Evolutionary conservation across 2,797 vertebrate genomes (phyloP).

Genomic region (Brachyalestes nurse): DNA sequence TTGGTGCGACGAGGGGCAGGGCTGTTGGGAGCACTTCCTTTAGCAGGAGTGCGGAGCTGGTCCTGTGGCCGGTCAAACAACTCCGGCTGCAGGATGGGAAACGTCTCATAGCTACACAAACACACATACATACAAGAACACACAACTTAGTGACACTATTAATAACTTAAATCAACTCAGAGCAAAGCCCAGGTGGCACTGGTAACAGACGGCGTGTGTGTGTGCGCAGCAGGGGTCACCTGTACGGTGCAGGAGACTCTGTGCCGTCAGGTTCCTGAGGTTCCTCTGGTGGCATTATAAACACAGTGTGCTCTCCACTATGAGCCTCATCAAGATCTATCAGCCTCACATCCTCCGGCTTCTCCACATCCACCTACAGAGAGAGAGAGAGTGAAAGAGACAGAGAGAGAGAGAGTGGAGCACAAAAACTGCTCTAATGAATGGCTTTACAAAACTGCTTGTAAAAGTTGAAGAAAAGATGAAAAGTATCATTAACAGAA

Average conservation of each 20-base stretch:
- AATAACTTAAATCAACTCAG: not conserved
- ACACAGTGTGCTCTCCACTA: slow-evolving; percentile 92
- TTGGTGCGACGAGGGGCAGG: slow-evolving; percentile 91
- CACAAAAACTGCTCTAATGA: not conserved
- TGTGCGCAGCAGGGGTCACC: slow-evolving; percentile 66
- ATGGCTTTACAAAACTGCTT: not conserved
- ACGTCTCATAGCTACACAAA: slow-evolving; percentile 85
- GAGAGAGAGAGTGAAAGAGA: not conserved
- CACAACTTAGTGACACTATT: not conserved
- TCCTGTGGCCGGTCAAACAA: slow-evolving; percentile 88
- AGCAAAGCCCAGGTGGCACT: not conserved
- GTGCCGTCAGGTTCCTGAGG: slow-evolving; percentile 80
- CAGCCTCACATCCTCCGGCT: slow-evolving; percentile 83
- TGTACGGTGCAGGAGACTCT: slow-evolving; percentile 82
- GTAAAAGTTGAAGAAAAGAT: not conserved
- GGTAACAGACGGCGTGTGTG: not conserved
- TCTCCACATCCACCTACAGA: slow-evolving; percentile 86
- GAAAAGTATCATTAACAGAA: not conserved
- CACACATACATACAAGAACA: not conserved
- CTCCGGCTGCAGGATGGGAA: slow-evolving; percentile 82
- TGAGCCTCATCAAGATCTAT: slow-evolving; percentile 89
- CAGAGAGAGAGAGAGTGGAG: no score
- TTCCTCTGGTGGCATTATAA: slow-evolving; percentile 92
- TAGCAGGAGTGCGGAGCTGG: slow-evolving; percentile 79
- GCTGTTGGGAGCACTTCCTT: slow-evolving; percentile 89